Evolutionary conservation across 2,113 vertebrate genomes (phyloP), one percentile per base, ranked within the genome.

Genomic region (Brienomyrus longianalis): DNA sequence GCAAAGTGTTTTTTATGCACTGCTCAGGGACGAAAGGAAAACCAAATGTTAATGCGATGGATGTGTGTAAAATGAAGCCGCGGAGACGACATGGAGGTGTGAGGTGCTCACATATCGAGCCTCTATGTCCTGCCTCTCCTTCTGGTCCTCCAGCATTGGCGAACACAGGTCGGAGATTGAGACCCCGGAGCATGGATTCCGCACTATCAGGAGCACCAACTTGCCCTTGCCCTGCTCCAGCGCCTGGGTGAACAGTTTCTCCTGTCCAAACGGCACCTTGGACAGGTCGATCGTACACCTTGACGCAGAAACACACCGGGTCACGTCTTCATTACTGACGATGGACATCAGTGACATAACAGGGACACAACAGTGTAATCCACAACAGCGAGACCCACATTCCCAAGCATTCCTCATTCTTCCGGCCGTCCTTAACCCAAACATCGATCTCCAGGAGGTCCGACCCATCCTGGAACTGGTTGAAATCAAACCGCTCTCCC

Each of bases 401-500:
- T 93, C 97, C 98, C 96, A 98, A 97, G 89, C 97, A 96, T 19
- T 98, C 98, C 89, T 97, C 96, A 0, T 95, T 95, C 91, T 98
- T 99, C 95, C 97, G 97, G 93, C 97, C 96, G 94, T 96, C 97
- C 93, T 98, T 98, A 93, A 95, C 96, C 95, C 94, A 97, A 91
- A 98, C 96, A 93, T 98, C 98, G 92, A 98, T 96, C 94, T 99
- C 96, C 95, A 99, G 96, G 90, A 97, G 95, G 92, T 97, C 98
- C 95, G 97, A 97, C 94, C 96, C 97, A 95, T 99, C 98, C 94
- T 96, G 97, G 95, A 97, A 99, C 94, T 98, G 97, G 96, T 98
- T 98, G 96, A 99, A 98, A 94, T 99, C 98, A 96, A 99, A 99
- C 95, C 95, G 96, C 94, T 99, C 98, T 95, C 96, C 97, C 99